A percentile compares a stretch with the other conserved stretches of the same genome.
These are phyloP conservation scores for Nerophis lumbriciformis DNA, from an alignment of 2,113 vertebrate species.

Conservation along the genomic window DNA sequence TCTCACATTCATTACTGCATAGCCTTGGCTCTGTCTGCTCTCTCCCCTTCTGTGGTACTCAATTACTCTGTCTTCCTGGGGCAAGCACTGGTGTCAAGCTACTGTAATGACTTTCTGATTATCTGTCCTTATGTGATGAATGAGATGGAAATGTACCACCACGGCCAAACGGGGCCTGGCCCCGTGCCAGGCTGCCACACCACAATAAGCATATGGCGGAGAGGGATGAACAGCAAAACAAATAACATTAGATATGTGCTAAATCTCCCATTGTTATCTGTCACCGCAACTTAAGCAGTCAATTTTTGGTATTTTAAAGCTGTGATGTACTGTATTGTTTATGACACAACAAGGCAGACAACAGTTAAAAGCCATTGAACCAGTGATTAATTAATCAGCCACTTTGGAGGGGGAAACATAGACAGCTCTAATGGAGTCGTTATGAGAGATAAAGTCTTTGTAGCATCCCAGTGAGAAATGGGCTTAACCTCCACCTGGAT, in stretches of 20 bases:
- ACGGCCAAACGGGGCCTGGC: conserved; percentile 60
- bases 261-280: conserved; percentile 32
- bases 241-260: conserved; percentile 50
- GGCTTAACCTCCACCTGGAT: conserved; percentile 39
- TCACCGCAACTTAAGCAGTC: conserved; percentile 14
- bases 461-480: conserved; percentile 31
- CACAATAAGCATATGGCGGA: conserved; percentile 29
- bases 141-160: conserved; percentile 80
- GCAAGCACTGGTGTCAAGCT: conserved; percentile 75
- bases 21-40: conserved; percentile 72
- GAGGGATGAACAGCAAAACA: conserved; percentile 37
- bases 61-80: conserved; percentile 80
- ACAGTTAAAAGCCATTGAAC: conserved; percentile 19
- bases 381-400: conserved; percentile 44
- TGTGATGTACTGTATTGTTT: conserved; percentile 25
- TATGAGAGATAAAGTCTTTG: conserved; percentile 38
- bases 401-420: conserved; percentile 15
- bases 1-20: conserved; percentile 74
- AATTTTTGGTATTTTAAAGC: conserved; percentile 7
- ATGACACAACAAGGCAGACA: conserved; percentile 16
- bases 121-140: conserved; percentile 84
- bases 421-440: conserved; percentile 21
- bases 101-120: conserved; percentile 83
- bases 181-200: conserved; percentile 55
- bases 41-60: conserved; percentile 79